A percentile compares a stretch with the other conserved stretches of the same genome.
phyloP scores from a whole-genome alignment of 1,140 invertebrate species.

The Drosophila yakuba region DNA sequence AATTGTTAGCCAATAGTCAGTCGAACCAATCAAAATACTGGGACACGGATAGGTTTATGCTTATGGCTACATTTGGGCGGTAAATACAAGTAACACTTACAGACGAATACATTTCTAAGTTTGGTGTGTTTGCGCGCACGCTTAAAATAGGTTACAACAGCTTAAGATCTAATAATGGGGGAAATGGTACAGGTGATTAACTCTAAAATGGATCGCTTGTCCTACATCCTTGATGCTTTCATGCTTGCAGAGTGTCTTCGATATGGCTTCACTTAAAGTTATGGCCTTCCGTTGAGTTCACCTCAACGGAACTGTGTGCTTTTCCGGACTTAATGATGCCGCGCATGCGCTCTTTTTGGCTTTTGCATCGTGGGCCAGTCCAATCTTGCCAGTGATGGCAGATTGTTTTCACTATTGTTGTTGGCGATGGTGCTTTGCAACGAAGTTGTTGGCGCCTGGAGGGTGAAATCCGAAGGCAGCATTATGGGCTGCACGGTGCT shows the following conservation, averaged over 20 bases:
- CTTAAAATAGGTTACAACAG: constrained; percentile 49
- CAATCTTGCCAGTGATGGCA: constrained; percentile 44
- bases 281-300: constrained; percentile 4
- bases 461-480: constrained; percentile 53
- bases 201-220: constrained; percentile 32
- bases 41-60: constrained; percentile 38
- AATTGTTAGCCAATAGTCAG: constrained; percentile 10
- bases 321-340: constrained; percentile 27
- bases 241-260: constrained; percentile 37
- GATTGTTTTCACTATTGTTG: constrained; percentile 23
- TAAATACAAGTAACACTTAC: constrained; percentile 61
- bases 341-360: constrained; percentile 48
- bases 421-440: constrained; percentile 30
- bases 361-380: constrained; percentile 53
- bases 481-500: constrained; percentile 66
- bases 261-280: constrained; percentile 38
- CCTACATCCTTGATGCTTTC: constrained; percentile 2
- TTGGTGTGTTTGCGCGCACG: constrained; percentile 29
- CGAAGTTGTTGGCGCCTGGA: constrained; percentile 55
- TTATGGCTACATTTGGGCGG: constrained; percentile 42
- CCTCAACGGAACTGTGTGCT: neutral
- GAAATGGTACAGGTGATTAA: constrained; percentile 42
- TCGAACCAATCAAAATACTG: constrained; percentile 41
- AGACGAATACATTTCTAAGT: constrained; percentile 46
- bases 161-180: constrained; percentile 32